Evolutionary conservation across 2,888 invertebrate genomes (phyloP), one percentile per base, ranked within the genome.

Genomic region (Heliconius ethilla): DNA sequence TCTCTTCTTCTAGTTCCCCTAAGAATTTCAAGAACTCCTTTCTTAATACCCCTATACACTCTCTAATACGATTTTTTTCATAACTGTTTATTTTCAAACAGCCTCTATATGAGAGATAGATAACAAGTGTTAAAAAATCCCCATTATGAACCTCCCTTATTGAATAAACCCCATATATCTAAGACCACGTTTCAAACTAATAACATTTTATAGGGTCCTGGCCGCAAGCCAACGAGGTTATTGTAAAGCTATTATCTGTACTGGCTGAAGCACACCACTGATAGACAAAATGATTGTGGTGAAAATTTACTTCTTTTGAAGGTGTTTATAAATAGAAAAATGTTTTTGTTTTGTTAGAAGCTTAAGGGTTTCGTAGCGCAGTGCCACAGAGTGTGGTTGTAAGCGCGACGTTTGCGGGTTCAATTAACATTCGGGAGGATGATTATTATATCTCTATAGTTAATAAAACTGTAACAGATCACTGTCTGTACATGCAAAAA

Each of bases 211-310:
- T 65, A 40, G 62, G 40, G 73, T 63, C 40, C 74, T 63, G 40
- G 63, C 74, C 74, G 45, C 74, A 27, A 65, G 74, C 74, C 40
- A 74, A 65, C 63, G 74, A 74, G 63, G 40, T 63, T 65, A 74
- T 74, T 29, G 45, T 74, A 45, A 65, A 65, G 27, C 27, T 45
- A 74, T 74, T 74, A 74, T 63, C 74, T 65, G 45, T 40, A 74
- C 63, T 74, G 74, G 40, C 40, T 74, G 40, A 10, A 10, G n/a
- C 13, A 65, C 10, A 45, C 63, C 45, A 51, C 18, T 51, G 63
- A 63, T 22, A 29, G 59, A n/a, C 22, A 33, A 29, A n/a, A 55
- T 55, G 72, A 70, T 55, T 70, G 51, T 15, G 22, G 18, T 45
- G 45, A 25, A 40, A 69, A 25, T 45, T 29, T 33, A 22, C 22